Evolutionary conservation across 2,113 vertebrate genomes (phyloP).

Genomic region (Megaceryle maxima): DNA sequence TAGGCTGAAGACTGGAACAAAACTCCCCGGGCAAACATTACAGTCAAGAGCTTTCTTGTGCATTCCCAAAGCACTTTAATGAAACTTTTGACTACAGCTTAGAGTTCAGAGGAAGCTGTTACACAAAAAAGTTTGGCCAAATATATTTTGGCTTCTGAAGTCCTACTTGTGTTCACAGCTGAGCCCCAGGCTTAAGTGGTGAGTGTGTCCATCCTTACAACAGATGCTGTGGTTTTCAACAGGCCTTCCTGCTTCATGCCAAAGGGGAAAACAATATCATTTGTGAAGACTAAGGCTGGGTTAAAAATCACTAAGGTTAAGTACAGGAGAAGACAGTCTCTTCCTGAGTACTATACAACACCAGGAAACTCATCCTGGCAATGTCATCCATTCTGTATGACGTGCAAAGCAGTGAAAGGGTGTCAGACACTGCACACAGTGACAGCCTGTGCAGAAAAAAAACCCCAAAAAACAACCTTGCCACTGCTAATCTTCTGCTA

Average conservation of each 20-base stretch:
- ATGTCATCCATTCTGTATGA: background rate
- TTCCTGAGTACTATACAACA: background rate
- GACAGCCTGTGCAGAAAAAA: background rate
- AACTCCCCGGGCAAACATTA: background rate
- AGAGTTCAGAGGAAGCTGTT: constrained; percentile 25
- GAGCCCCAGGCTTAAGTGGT: background rate
- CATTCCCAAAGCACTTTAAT: background rate
- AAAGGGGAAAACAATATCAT: background rate
- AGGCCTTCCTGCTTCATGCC: background rate
- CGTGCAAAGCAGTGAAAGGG: background rate
- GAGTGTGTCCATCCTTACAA: background rate
- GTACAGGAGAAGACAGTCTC: background rate
- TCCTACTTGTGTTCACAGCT: background rate
- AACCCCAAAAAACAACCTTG: too few species aligned
- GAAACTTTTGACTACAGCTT: background rate
- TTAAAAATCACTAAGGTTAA: constrained; percentile 10
- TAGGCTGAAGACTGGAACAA: background rate
- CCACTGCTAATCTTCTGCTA: background rate
- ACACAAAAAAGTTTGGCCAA: constrained; percentile 1
- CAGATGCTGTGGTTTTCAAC: background rate
- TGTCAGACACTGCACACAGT: background rate
- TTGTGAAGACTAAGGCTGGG: background rate
- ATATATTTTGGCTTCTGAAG: constrained; percentile 22
- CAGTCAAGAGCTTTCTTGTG: background rate
- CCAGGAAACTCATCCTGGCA: background rate